Percentiles rank a stretch among this genome's conserved stretches.
Conservation (phyloP, 2,113 vertebrate species). For the Bubo scandiacus region DNA sequence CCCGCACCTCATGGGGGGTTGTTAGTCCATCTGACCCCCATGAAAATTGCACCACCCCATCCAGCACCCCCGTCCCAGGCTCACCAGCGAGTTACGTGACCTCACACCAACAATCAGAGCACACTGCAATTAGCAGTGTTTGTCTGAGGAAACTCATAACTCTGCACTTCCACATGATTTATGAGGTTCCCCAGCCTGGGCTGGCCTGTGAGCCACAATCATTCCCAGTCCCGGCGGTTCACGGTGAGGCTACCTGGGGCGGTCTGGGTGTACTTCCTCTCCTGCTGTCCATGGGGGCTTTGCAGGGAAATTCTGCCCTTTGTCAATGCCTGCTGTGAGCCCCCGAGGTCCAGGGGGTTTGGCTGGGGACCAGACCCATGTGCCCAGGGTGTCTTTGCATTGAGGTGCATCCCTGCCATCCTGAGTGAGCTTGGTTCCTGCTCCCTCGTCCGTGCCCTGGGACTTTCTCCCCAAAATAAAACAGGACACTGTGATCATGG, state of each 20-base stretch:
- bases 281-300: background rate
- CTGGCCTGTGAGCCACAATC: background rate
- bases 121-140: slow-evolving; percentile 29
- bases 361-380: background rate
- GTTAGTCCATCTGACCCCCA: background rate
- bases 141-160: slow-evolving; percentile 48
- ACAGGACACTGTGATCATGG: accelerated
- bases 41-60: background rate
- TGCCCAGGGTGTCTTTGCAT: background rate
- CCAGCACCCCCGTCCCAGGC: background rate
- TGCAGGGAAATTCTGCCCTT: background rate
- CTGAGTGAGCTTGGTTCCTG: background rate
- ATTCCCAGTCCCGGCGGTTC: background rate
- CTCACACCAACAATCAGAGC: background rate
- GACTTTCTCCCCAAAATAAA: background rate
- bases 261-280: background rate
- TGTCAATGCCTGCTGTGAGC: background rate
- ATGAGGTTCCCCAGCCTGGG: background rate
- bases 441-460: accelerated
- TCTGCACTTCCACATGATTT: slow-evolving; percentile 57
- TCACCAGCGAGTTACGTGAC: accelerated
- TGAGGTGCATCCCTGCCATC: no score
- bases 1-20: background rate
- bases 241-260: accelerated
- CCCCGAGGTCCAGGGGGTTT: background rate